Evolutionary conservation across 2,113 vertebrate species (phyloP), one percentile per base, ranked within the genome.

Genomic region (Neolamprologus fasciatus): DNA sequence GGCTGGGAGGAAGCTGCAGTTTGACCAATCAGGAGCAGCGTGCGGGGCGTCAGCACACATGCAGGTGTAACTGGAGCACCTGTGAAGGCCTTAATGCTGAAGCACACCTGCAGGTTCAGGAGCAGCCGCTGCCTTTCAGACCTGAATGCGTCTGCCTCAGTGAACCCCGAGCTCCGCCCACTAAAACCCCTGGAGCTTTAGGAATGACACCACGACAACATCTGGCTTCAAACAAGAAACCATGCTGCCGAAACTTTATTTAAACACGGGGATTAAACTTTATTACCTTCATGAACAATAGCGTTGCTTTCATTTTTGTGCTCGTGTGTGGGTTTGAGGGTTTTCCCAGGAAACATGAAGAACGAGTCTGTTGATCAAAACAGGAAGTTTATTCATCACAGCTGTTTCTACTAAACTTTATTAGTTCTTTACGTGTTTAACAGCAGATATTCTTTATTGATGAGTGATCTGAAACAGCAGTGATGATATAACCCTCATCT

Each of bases 111-210:
- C 14, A 31, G 14, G 57, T 61, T 57, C 54, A 57, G 54, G 12
- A 8, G 54, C 54, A 57, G 54, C 23, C 12, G 23, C 57, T 61
- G 26, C 26, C 57, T 61, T 31, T 61, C 26, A 31, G 57, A 9
- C 57, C 57, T 19, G 6, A 63, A 63, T 7, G 16, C 58, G 5
- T 19, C 58, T 19, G 58, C 28, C 28, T 63, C 16, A 33, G 58
- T 5, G 3, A 0, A 63, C 9, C 17, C 31, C 2, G 9, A 63
- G 58, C 58, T 66, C 31, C 17, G 31, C 61, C 61, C 61, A 66
- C 61, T 66, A 35, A 35, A 66, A n/a, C 31, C 33, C 61, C 61
- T 35, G 61, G 61, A 37, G 61, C 31, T 66, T 66, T 35, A 63
- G 16, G 58, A 63, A 35, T 1, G 5, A 61, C 58, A 33, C 28